Base-by-base conservation (phyloP, 2,888 invertebrate genomes). In the Harpalus rubripes region DNA sequence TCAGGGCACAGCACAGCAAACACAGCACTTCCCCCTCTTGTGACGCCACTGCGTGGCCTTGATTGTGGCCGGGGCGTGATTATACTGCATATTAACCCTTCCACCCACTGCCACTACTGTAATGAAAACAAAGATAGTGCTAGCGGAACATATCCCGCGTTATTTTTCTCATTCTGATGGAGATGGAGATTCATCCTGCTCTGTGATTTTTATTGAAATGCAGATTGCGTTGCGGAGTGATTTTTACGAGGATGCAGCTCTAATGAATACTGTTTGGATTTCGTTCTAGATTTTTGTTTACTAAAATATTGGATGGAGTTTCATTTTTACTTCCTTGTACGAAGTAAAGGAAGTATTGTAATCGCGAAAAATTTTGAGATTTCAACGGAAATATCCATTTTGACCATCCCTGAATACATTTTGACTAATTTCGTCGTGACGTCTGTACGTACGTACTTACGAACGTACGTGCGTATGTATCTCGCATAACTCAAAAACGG, bases 71-170 rank as follows among this genome's bases (percentile, higher is more conserved):
- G 68, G 68, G 68, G 68, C 68, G 32, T 68, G 68, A 68, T 68
- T 68, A 32, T 68, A 68, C 39, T 68, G 68, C 68, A 68, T 39
- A 39, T 39, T 68, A 65, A 68, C 39, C 68, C 39, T 68, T 68
- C 39, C 12, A 4, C 10, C 39, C 8, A n/a, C 41, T 41, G 22
- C 41, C 32, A 32, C 32, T 32, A 32, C 41, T 68, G 32, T 68
- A 68, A 68, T 74, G 44, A 74, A 74, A 74, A 74, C 72, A 74
- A 74, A 74, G 72, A 74, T 41, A 74, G 44, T 52, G 72, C 18
- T 74, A 16, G 8, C 8, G 18, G 44, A 6, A 52, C n/a, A 74
- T 74, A 16, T 44, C 18, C 52, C 2, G 39, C 32, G 32, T 18
- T 41, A 44, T 44, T 41, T 74, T 74, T 44, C 7, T 74, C 16